Evolutionary conservation across 2,113 vertebrate species (phyloP).

Genomic region (Physeter macrocephalus): DNA sequence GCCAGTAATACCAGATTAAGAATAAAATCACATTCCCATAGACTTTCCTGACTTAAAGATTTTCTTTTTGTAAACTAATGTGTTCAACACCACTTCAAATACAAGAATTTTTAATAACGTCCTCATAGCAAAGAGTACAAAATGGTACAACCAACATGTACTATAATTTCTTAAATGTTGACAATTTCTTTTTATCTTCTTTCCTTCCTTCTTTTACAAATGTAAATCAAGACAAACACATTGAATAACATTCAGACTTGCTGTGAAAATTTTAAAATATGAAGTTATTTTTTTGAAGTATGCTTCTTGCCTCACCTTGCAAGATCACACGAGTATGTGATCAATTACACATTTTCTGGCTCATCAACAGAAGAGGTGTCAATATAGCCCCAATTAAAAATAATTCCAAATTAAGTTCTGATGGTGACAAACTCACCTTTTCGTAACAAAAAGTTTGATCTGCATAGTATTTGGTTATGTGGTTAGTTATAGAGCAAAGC

Average conservation of each 20-base stretch:
- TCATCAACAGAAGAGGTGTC: not conserved
- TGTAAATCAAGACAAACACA: not conserved
- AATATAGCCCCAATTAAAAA: not conserved
- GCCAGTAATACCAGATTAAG: not conserved
- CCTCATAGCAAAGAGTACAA: not conserved
- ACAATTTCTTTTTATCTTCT: not conserved
- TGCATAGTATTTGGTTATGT: not conserved
- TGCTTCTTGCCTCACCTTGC: not conserved
- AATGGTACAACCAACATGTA: not conserved
- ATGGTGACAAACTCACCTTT: not conserved
- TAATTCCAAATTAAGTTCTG: not conserved
- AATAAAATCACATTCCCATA: not conserved
- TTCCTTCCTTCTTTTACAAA: not conserved
- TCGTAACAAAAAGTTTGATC: not conserved
- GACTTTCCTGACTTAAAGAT: not conserved
- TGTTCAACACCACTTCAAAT: not conserved
- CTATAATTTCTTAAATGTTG: not conserved
- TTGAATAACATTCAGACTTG: not conserved
- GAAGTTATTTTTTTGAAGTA: not conserved
- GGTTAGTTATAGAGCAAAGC: not conserved
- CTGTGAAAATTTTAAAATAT: not conserved
- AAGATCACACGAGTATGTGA: not conserved
- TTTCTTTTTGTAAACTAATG: not conserved
- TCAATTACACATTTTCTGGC: not conserved
- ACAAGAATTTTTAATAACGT: not conserved